Conservation (phyloP, 2,888 invertebrate species). For the Philonicus albiceps region DNA sequence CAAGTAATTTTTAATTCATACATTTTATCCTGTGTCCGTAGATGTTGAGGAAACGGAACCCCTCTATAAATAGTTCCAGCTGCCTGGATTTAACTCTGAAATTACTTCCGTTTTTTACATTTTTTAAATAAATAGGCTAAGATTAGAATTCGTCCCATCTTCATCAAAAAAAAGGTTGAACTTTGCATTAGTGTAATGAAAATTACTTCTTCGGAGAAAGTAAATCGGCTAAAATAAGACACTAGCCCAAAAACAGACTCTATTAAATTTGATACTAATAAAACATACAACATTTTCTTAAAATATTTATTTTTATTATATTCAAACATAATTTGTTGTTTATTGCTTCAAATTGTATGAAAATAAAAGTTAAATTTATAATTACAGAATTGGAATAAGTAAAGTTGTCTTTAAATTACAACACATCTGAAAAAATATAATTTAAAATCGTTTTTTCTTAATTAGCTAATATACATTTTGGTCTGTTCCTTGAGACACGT, state of each 20-base stretch:
- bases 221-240: too few species aligned
- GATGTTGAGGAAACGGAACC: not conserved
- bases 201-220: too few species aligned
- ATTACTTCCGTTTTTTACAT: too few species aligned
- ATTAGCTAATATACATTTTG: not conserved
- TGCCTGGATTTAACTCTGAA: too few species aligned
- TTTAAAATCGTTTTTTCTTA: not conserved
- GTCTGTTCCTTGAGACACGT: not conserved
- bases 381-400: not conserved
- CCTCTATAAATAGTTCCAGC: not conserved
- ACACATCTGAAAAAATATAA: not conserved
- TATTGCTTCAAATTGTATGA: not conserved
- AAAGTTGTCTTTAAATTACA: not conserved
- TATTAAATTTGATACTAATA: too few species aligned
- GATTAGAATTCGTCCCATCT: too few species aligned
- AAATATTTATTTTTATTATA: not conserved
- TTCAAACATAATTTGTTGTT: not conserved
- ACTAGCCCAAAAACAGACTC: too few species aligned
- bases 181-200: too few species aligned
- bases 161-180: too few species aligned
- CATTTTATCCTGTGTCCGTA: not conserved
- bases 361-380: not conserved
- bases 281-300: not conserved
- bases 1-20: not conserved
- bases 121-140: too few species aligned